These are phyloP conservation scores for Crenichthys baileyi DNA, from an alignment of 2,797 vertebrate species.

Conservation along the genomic window DNA sequence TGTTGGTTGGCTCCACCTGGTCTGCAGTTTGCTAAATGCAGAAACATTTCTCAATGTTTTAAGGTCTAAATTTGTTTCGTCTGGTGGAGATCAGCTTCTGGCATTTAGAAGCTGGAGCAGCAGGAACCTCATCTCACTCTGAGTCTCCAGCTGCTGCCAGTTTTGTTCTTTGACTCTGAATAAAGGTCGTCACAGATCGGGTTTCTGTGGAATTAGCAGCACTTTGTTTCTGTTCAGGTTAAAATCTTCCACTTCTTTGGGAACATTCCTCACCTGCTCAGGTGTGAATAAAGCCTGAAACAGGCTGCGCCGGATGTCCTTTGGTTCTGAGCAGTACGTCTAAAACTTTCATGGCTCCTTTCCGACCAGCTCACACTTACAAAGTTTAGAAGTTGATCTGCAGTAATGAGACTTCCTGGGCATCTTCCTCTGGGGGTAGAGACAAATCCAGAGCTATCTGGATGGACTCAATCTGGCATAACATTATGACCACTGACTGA, in stretches of 20 bases:
- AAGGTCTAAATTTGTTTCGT: background rate
- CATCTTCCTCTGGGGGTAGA: no score
- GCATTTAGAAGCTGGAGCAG: background rate
- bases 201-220: background rate
- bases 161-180: background rate
- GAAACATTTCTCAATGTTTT: background rate
- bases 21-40: background rate
- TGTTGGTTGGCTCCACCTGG: no score
- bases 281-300: background rate
- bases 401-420: no score
- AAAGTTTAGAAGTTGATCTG: background rate
- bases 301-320: background rate
- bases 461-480: no score
- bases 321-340: background rate
- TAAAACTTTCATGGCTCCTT: background rate
- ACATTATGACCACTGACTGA: no score
- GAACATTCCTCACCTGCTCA: constrained; percentile 31
- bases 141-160: background rate
- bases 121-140: background rate
- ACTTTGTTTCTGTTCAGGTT: constrained; percentile 10
- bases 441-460: no score
- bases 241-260: constrained; percentile 14
- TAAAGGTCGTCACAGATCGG: background rate
- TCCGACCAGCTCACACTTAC: background rate
- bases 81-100: no score